Percentiles rank a stretch among this genome's conserved stretches.
phyloP scores from a whole-genome alignment of 2,797 vertebrate genomes.

The Caiman crocodilus region DNA sequence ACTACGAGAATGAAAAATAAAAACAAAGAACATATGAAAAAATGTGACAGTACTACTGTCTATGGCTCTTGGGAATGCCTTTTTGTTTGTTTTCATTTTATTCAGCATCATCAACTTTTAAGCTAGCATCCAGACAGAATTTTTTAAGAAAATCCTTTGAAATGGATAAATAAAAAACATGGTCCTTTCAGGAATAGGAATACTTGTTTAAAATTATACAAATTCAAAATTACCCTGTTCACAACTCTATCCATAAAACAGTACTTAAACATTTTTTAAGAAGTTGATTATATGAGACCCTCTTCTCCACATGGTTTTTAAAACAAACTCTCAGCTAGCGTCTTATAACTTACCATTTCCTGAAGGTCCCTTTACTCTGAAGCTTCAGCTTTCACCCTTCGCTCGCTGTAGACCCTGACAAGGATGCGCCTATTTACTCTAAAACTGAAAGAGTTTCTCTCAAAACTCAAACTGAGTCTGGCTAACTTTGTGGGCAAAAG shows the following conservation, averaged over 20 bases:
- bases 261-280: neutral
- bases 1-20: slow-evolving; percentile 79
- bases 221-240: neutral
- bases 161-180: neutral
- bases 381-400: neutral
- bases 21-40: neutral
- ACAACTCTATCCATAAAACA: neutral
- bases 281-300: neutral
- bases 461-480: neutral
- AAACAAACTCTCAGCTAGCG: neutral
- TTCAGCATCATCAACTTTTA: neutral
- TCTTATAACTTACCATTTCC: neutral
- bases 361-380: neutral
- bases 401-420: neutral
- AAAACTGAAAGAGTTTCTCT: too few relatives aligned
- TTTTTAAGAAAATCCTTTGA: too few relatives aligned
- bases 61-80: neutral
- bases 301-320: neutral
- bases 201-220: neutral
- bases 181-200: neutral
- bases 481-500: neutral
- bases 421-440: neutral
- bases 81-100: neutral
- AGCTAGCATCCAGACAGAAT: neutral
- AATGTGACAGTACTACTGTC: neutral